Base-by-base conservation (phyloP, 1,140 invertebrate genomes). In the Delia radicum region DNA sequence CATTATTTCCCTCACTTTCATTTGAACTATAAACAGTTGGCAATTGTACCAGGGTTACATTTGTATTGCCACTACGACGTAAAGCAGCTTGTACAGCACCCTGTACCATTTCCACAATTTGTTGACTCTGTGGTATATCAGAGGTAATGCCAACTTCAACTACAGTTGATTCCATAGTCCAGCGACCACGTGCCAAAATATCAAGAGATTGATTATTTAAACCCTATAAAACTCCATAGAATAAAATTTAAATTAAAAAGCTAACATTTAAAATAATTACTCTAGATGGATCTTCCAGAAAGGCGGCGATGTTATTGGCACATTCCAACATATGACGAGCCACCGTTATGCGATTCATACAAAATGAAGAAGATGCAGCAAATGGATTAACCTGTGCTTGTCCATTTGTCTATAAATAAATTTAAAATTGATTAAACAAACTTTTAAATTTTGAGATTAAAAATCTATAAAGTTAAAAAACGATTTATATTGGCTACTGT, bases 121-220 rank as follows among this genome's bases (percentile, higher is more conserved):
- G 86, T 42, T 86, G 86, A 75, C 85, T 85, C 75, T 83, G 81
- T 15, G 83, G 83, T 74, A 86, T 65, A 27, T 86, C 85, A 6
- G 85, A 81, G 6, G 85, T 85, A 65, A 86, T 84, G 7, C 85
- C 85, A n/a, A 86, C 85, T 76, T 86, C 85, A 1, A 86, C 82
- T 1, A 86, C 85, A 1, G 85, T 86, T 6, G 85, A 86, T 69
- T 86, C 85, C 85, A 86, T 85, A 55, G 85, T 86, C 79, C 81
- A 86, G 42, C 82, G 82, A 4, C 84, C 84, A 6, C 83, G 85
- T 26, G 85, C 80, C 29, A 86, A 74, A 13, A 86, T 85, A 71
- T 86, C 85, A 71, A 86, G 31, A 0, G 85, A 79, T 27, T 81
- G 78, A 77, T 86, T 86, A 71, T 86, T 85, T 0, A 86, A 74